A percentile compares a stretch with the other conserved stretches of the same genome.
Evolutionary conservation across 1,140 invertebrate genomes (phyloP).

Genomic region (Penaeus japonicus): DNA sequence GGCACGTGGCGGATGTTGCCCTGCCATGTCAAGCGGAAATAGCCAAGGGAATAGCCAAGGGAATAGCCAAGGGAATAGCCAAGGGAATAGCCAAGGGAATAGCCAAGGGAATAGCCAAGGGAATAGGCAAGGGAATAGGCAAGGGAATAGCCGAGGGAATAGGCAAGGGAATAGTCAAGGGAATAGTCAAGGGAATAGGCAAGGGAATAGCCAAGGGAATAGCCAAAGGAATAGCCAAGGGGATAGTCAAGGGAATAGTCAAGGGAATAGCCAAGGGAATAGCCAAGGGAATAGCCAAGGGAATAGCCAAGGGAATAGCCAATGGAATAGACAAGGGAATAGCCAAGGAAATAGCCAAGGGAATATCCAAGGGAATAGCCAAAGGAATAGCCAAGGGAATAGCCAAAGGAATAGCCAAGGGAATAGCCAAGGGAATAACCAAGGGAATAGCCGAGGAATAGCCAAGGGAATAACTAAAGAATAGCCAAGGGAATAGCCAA

Average conservation of each 20-base stretch:
- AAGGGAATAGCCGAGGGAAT: background rate
- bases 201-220: background rate
- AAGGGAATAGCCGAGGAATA: background rate
- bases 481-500: background rate
- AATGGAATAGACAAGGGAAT: background rate
- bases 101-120: background rate
- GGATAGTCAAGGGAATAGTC: background rate
- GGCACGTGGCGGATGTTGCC: background rate
- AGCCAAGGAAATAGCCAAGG: background rate
- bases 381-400: background rate
- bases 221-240: background rate
- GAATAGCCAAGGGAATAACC: background rate
- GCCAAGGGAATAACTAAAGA: background rate
- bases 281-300: background rate
- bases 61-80: background rate
- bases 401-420: background rate
- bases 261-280: background rate
- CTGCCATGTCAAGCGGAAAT: background rate
- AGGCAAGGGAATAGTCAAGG: background rate
- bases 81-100: background rate
- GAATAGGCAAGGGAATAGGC: background rate
- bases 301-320: background rate
- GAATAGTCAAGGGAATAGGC: background rate
- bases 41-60: background rate
- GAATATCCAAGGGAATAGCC: background rate